Evolutionary conservation across 2,888 invertebrate genomes (phyloP).

Genomic region (Oxycera nigricornis): DNA sequence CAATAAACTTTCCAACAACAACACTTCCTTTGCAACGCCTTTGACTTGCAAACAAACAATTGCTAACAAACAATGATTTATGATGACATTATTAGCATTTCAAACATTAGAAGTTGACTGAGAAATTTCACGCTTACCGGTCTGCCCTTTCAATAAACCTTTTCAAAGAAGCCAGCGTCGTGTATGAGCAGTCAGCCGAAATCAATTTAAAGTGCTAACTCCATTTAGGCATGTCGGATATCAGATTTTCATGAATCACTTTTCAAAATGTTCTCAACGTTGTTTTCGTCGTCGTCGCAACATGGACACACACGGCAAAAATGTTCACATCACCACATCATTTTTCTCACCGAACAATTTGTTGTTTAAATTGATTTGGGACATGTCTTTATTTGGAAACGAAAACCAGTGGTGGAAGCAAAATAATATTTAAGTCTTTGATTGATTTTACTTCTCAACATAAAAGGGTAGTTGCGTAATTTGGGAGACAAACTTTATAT

Average conservation of each 20-base stretch:
- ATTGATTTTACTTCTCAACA: too few species aligned
- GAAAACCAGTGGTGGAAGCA: too few species aligned
- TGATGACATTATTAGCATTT: background rate
- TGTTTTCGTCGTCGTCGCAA: background rate
- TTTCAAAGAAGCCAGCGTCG: background rate
- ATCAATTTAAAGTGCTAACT: constrained; percentile 9
- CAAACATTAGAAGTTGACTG: background rate
- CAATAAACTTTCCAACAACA: too few species aligned
- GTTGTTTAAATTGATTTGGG: background rate
- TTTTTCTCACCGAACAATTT: too few species aligned
- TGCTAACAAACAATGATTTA: background rate
- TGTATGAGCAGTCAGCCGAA: too few species aligned
- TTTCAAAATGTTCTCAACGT: background rate
- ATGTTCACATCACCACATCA: too few species aligned
- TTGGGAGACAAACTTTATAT: too few species aligned
- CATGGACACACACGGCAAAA: background rate
- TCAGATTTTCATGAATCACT: background rate
- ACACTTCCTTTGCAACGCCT: too few species aligned
- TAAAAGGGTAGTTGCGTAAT: too few species aligned
- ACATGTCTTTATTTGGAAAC: constrained; percentile 5
- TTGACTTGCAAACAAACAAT: too few species aligned
- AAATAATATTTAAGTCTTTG: too few species aligned
- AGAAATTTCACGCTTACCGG: background rate
- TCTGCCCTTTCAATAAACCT: background rate
- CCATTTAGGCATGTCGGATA: constrained; percentile 3